Evolutionary conservation across 2,888 invertebrate species (phyloP).

Genomic region (Epinotia ramella): DNA sequence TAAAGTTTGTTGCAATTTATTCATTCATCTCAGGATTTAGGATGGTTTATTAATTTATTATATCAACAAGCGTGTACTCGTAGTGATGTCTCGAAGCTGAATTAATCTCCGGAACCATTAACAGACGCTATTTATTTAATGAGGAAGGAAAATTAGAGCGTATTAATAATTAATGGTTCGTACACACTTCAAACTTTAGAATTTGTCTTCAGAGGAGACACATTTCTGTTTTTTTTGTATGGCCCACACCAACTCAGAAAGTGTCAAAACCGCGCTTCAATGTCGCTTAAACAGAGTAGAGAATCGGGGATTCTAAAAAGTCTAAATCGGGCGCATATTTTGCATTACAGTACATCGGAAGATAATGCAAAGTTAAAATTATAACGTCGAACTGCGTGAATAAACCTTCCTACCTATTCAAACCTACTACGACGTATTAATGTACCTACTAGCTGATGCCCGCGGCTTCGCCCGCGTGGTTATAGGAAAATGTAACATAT

Average conservation of each 20-base stretch:
- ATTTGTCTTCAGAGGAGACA: too few species aligned
- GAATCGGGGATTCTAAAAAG: too few species aligned
- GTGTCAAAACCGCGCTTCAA: too few species aligned
- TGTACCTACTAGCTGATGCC: too few species aligned
- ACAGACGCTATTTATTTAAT: neutral
- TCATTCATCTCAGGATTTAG: slow-evolving; percentile 24
- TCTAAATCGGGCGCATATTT: too few species aligned
- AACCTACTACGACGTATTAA: too few species aligned
- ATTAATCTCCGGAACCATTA: slow-evolving; percentile 12
- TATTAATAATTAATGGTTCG: neutral
- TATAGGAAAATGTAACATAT: too few species aligned
- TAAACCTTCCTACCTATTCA: too few species aligned
- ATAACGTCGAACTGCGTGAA: neutral
- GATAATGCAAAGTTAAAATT: neutral
- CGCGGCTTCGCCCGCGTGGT: too few species aligned
- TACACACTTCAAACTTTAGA: neutral
- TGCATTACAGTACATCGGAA: neutral
- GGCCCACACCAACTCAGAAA: too few species aligned
- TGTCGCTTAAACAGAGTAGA: too few species aligned
- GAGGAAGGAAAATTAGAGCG: too few species aligned
- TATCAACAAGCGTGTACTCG: slow-evolving; percentile 6
- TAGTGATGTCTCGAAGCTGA: slow-evolving; percentile 3
- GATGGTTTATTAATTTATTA: slow-evolving; percentile 23
- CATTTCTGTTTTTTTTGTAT: neutral
- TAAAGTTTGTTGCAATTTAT: slow-evolving; percentile 30